These are phyloP conservation scores for Premnoplex brunnescens DNA, from an alignment of 2,797 vertebrate species.

Conservation along the genomic window DNA sequence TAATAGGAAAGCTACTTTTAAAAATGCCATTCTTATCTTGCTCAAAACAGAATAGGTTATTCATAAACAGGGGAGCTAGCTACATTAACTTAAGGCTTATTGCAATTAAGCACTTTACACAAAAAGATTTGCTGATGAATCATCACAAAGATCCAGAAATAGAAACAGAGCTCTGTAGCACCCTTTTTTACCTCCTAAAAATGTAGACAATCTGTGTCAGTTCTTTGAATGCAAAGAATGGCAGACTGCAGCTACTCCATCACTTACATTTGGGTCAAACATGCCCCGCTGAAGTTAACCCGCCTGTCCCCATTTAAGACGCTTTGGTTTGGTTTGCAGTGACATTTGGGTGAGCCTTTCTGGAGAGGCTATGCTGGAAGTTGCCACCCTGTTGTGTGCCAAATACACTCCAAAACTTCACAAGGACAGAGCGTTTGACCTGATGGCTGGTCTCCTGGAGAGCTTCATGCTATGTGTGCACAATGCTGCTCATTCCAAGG, in stretches of 20 bases:
- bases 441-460: neutral
- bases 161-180: neutral
- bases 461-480: accelerated
- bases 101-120: neutral
- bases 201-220: neutral
- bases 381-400: accelerated
- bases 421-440: accelerated
- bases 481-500: neutral
- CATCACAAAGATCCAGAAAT: neutral
- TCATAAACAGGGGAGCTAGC: neutral
- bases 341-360: neutral
- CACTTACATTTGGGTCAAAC: neutral
- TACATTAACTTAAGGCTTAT: neutral
- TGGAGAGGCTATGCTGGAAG: neutral
- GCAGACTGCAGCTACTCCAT: neutral
- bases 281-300: neutral
- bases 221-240: neutral
- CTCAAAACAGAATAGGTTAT: neutral
- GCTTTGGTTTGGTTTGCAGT: neutral
- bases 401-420: neutral
- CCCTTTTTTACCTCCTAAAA: neutral
- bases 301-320: accelerated
- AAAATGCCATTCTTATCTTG: neutral
- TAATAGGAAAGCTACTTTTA: neutral
- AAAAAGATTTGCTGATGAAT: neutral